phyloP scores from a whole-genome alignment of 2,797 vertebrate species.

The Ataeniobius toweri region DNA sequence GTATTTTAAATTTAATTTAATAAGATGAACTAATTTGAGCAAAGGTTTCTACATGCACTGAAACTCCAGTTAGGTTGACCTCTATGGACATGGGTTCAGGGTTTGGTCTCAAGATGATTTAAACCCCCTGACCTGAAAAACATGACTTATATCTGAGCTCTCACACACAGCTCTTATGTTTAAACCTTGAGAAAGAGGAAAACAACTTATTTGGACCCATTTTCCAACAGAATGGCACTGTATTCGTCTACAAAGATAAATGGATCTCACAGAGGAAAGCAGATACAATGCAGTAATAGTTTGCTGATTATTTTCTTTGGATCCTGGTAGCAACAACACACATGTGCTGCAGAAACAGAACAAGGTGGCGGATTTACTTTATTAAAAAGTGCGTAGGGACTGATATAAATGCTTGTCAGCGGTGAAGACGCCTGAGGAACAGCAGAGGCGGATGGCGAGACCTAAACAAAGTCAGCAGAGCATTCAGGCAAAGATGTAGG shows the following conservation, averaged over 20 bases:
- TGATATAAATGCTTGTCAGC: slow-evolving; percentile 64
- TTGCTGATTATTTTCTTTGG: slow-evolving; percentile 72
- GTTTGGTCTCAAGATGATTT: slow-evolving; percentile 60
- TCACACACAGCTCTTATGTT: slow-evolving; percentile 13
- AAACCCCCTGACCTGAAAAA: slow-evolving; percentile 40
- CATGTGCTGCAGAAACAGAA: slow-evolving; percentile 31
- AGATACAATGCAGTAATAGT: slow-evolving; percentile 63
- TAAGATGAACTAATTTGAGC: background rate
- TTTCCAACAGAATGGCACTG: slow-evolving; percentile 53
- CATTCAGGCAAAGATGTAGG: slow-evolving; percentile 59
- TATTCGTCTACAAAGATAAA: slow-evolving; percentile 61
- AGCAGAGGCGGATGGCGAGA: slow-evolving; percentile 53
- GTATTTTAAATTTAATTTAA: background rate
- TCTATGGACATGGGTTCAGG: background rate
- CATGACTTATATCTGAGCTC: slow-evolving; percentile 9
- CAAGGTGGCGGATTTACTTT: slow-evolving; percentile 40
- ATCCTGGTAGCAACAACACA: slow-evolving; percentile 61
- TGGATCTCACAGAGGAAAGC: slow-evolving; percentile 57
- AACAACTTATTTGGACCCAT: slow-evolving; percentile 48
- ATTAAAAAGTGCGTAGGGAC: slow-evolving; percentile 62
- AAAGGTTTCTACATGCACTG: background rate
- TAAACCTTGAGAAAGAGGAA: slow-evolving; percentile 9
- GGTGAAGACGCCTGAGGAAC: slow-evolving; percentile 61
- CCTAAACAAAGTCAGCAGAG: slow-evolving; percentile 61
- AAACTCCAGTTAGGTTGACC: background rate